A percentile compares a stretch with the other conserved stretches of the same genome.
These are phyloP conservation scores for Drosophila flavopinicola DNA, from an alignment of 2,888 invertebrate genomes.

Conservation along the genomic window DNA sequence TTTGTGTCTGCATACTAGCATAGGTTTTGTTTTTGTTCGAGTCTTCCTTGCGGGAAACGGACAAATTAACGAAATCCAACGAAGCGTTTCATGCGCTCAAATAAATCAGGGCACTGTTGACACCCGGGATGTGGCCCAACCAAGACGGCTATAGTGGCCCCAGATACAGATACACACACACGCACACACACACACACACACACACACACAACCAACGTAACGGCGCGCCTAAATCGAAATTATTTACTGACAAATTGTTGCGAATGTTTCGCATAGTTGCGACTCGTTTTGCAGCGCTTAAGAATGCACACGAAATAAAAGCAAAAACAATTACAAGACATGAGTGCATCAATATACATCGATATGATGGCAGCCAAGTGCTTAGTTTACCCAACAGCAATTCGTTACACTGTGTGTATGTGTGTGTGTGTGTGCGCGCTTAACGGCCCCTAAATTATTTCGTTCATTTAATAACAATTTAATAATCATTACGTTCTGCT, in stretches of 20 bases:
- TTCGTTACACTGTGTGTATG: conserved; percentile 7
- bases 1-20: too few relatives aligned
- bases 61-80: conserved; percentile 84
- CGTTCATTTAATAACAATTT: conserved; percentile 61
- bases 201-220: conserved; percentile 24
- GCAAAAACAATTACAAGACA: conserved; percentile 56
- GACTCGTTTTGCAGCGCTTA: conserved; percentile 54
- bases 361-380: conserved; percentile 30
- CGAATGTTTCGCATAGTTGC: conserved; percentile 79
- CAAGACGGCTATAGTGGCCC: conserved; percentile 19
- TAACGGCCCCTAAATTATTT: conserved; percentile 57
- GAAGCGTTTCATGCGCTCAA: conserved; percentile 84
- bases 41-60: conserved; percentile 72
- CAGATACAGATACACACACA: conserved; percentile 35
- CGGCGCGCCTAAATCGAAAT: conserved; percentile 65
- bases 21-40: conserved; percentile 24
- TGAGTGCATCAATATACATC: conserved; percentile 41
- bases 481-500: conserved; percentile 57
- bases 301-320: conserved; percentile 60
- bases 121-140: conserved; percentile 73
- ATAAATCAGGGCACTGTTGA: conserved; percentile 84
- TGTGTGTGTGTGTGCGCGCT: too few relatives aligned
- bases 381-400: conserved; percentile 18
- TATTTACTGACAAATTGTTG: conserved; percentile 84
- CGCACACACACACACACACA: conserved; percentile 11